Percentiles rank a stretch among this genome's conserved stretches.
phyloP scores from a whole-genome alignment of 2,113 vertebrate species.

The Mobula hypostoma region DNA sequence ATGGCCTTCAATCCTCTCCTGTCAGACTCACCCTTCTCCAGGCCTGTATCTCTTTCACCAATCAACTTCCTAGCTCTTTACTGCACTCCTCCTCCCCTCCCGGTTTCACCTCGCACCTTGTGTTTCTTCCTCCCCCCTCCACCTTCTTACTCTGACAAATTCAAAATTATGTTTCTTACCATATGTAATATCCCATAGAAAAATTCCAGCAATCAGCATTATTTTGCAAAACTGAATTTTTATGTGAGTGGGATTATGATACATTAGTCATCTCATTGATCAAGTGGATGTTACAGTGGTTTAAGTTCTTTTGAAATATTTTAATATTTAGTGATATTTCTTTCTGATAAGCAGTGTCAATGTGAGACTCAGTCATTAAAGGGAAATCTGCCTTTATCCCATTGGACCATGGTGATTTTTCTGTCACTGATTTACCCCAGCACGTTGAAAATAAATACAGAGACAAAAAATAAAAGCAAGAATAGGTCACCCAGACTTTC shows the following conservation, averaged over 20 bases:
- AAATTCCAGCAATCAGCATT: neutral
- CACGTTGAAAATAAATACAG: neutral
- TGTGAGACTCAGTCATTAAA: neutral
- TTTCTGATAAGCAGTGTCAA: neutral
- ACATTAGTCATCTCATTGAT: slow-evolving; percentile 1
- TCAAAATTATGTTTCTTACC: neutral
- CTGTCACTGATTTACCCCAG: neutral
- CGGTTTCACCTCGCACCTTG: too few relatives aligned
- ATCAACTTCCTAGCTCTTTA: too few relatives aligned
- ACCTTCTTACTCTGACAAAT: too few relatives aligned
- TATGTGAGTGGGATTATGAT: slow-evolving; percentile 21
- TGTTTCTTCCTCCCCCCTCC: too few relatives aligned
- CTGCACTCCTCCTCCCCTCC: too few relatives aligned
- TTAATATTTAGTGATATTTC: neutral
- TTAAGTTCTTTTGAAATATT: slow-evolving; percentile 6
- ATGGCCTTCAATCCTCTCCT: too few relatives aligned
- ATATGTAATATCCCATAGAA: neutral
- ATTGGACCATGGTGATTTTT: neutral
- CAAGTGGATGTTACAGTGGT: slow-evolving; percentile 14
- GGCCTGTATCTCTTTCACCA: too few relatives aligned
- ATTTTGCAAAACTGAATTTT: neutral
- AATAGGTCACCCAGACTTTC: neutral
- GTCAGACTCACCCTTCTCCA: too few relatives aligned
- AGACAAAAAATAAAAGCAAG: neutral
- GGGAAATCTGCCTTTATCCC: neutral